Evolutionary conservation across 2,888 invertebrate species (phyloP).

Genomic region (Leucophora obtusa): DNA sequence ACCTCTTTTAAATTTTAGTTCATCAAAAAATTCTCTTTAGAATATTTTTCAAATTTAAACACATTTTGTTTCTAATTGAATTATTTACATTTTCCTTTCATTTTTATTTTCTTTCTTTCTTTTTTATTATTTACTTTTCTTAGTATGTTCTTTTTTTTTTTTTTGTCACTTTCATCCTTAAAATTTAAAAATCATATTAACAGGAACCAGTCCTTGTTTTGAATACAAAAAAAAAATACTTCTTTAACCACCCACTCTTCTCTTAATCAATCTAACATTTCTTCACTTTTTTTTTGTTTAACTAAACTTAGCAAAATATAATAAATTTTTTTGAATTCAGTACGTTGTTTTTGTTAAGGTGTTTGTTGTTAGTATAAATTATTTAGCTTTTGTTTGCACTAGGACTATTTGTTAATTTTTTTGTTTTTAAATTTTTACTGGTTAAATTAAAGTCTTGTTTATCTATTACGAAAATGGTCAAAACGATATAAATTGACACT

Average conservation of each 20-base stretch:
- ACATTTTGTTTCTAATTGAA: neutral
- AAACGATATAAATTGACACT: too few species aligned
- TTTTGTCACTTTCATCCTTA: conserved; percentile 51
- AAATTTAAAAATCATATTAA: conserved; percentile 54
- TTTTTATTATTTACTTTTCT: conserved; percentile 33
- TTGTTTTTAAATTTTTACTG: conserved; percentile 45
- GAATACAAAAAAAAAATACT: conserved; percentile 36
- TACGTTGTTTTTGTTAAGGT: conserved; percentile 49
- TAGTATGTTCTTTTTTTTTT: conserved; percentile 29
- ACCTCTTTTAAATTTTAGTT: neutral
- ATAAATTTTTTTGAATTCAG: conserved; percentile 46
- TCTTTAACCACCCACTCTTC: conserved; percentile 21
- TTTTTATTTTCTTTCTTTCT: conserved; percentile 22
- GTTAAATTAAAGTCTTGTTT: too few species aligned
- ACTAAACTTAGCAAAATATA: conserved; percentile 51
- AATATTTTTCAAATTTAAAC: neutral
- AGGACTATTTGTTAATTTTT: conserved; percentile 54
- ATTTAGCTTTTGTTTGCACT: conserved; percentile 38
- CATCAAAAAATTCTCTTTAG: neutral
- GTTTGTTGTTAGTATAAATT: conserved; percentile 52
- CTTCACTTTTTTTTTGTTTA: conserved; percentile 16
- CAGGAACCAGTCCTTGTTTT: conserved; percentile 61
- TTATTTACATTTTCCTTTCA: conserved; percentile 56
- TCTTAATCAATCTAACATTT: neutral
- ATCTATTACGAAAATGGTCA: too few species aligned